phyloP scores from a whole-genome alignment of 2,113 vertebrate genomes.

The Thamnaconus septentrionalis region DNA sequence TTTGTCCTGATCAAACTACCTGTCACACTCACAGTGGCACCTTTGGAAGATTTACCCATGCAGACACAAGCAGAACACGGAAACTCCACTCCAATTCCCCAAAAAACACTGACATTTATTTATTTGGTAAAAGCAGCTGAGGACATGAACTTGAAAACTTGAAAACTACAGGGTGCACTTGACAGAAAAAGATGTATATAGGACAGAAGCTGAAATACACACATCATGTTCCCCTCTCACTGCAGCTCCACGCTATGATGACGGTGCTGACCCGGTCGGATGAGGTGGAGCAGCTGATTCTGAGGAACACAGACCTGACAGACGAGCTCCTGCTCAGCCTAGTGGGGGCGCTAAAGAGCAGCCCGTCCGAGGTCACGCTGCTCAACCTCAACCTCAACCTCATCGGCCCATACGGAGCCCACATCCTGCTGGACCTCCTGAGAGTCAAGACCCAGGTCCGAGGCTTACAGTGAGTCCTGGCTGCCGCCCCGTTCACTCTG shows the following conservation, averaged over 20 bases:
- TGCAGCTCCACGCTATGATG: conserved; percentile 74
- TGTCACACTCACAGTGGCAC: too few species aligned
- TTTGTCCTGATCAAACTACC: too few species aligned
- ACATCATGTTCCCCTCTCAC: conserved; percentile 3
- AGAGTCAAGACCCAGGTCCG: conserved; percentile 71
- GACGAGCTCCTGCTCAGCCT: conserved; percentile 73
- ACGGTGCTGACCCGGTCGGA: conserved; percentile 69
- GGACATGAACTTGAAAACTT: too few species aligned
- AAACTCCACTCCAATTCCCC: too few species aligned
- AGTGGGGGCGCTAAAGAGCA: conserved; percentile 67
- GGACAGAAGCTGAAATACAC: too few species aligned
- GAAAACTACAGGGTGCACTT: too few species aligned
- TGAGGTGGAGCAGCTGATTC: conserved; percentile 78
- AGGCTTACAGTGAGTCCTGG: conserved; percentile 74
- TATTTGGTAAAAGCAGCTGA: too few species aligned
- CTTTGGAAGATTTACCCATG: too few species aligned
- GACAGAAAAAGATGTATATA: too few species aligned
- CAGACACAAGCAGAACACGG: too few species aligned
- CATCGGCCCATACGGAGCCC: conserved; percentile 73
- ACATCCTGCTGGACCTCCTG: conserved; percentile 74
- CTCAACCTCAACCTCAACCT: conserved; percentile 84
- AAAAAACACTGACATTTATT: too few species aligned
- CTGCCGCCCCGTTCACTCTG: neutral
- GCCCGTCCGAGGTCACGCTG: conserved; percentile 71
- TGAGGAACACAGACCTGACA: conserved; percentile 81